Evolutionary conservation across 2,888 invertebrate genomes (phyloP), one percentile per base, ranked within the genome.

Genomic region (Aleiodes alternator): DNA sequence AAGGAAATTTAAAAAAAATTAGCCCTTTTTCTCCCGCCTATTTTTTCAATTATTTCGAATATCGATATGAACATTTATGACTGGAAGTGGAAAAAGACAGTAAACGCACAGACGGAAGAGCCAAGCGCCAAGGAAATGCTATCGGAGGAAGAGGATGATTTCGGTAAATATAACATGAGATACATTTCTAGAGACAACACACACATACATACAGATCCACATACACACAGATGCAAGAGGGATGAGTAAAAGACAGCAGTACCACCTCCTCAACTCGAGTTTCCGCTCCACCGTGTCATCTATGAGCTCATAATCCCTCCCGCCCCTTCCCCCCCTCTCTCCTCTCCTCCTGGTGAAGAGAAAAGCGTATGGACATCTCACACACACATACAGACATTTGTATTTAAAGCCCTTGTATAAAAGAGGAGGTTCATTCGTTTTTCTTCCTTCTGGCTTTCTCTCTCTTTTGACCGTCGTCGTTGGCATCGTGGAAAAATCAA

Each of bases 401-500:
- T 61, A 51, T 74, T 69, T 31, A 59, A 69, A 53, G 5, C 14
- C 53, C 43, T 14, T 51, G 55, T n/a, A 66, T 50, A n/a, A 68
- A 66, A 72, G 29, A 34, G 12, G 51, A 48, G 64, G 34, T 16
- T 12, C 38, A n/a, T n/a, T 73, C 68, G 53, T 31, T 69, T 68
- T 69, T 59, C 51, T 75, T 72, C 59, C 71, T 61, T 72, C 61
- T 59, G 59, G 71, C 56, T 61, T 59, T 73, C 76, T 75, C 75
- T 75, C 75, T 75, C 71, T 57, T 75, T 73, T 76, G 70, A 38
- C 55, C 43, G 61, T 59, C 75, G 85, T 85, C 84, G 84, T 43
- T 81, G 84, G 84, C 34, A 70, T 70, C 53, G 84, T 82, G 82
- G 86, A 87, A 88, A 88, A 88, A 88, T 88, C 88, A 87, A 88